Conservation (phyloP, 2,888 invertebrate species). For the Mechanitis messenoides region DNA sequence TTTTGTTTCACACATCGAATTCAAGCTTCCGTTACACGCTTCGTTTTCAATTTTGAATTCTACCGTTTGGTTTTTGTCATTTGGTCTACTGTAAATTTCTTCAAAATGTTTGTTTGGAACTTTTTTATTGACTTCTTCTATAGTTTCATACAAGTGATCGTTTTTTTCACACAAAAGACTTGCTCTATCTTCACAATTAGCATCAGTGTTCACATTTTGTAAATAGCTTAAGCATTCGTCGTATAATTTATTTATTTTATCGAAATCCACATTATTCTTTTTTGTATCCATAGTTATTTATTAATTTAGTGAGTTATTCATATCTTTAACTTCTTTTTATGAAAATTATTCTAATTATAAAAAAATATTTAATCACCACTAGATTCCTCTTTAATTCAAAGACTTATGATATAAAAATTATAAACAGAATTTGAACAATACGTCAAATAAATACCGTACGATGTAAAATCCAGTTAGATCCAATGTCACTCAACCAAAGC, state of each 20-base stretch:
- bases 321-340: neutral
- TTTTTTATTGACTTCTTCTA: conserved; percentile 34
- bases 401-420: too few relatives aligned
- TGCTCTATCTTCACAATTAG: conserved; percentile 22
- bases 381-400: too few relatives aligned
- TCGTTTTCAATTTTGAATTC: conserved; percentile 22
- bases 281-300: conserved; percentile 3
- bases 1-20: conserved; percentile 43
- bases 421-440: too few relatives aligned
- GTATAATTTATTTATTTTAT: conserved; percentile 57
- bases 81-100: conserved; percentile 4
- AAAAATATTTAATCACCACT: too few relatives aligned
- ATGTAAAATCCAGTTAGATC: neutral
- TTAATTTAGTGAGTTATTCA: conserved; percentile 1
- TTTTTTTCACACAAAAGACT: conserved; percentile 19
- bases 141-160: conserved; percentile 46
- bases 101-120: conserved; percentile 14
- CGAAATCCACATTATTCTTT: conserved; percentile 42
- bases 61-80: conserved; percentile 11
- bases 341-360: too few relatives aligned
- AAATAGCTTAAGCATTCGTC: conserved; percentile 64
- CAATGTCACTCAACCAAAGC: conserved; percentile 8
- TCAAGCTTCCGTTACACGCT: conserved; percentile 44
- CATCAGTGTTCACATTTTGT: conserved; percentile 33
- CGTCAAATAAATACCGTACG: too few relatives aligned